A percentile compares a stretch with the other conserved stretches of the same genome.
Evolutionary conservation across 2,113 vertebrate genomes (phyloP).

Genomic region (Leuciscus idus): DNA sequence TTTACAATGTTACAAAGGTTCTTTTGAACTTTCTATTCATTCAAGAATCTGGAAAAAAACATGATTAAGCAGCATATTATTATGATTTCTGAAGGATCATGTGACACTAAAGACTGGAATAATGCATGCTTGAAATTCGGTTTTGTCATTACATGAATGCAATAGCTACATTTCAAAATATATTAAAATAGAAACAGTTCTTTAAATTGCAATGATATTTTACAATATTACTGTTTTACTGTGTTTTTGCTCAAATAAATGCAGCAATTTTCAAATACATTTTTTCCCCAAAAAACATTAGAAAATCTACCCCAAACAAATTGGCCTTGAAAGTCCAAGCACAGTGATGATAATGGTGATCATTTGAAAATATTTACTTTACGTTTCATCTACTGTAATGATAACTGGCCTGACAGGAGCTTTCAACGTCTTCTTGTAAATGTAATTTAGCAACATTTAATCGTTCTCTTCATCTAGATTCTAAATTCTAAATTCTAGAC

Average conservation of each 20-base stretch:
- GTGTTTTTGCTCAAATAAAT: too few species aligned
- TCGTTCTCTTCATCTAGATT: neutral
- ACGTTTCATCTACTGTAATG: neutral
- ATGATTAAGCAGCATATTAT: neutral
- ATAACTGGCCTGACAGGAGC: neutral
- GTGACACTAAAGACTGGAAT: neutral
- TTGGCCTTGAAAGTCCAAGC: neutral
- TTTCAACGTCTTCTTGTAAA: neutral
- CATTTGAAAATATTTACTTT: constrained; percentile 2
- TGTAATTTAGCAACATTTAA: neutral
- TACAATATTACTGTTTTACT: too few species aligned
- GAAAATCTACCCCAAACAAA: neutral
- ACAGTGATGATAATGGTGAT: neutral
- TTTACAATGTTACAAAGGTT: too few species aligned
- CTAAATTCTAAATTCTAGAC: neutral
- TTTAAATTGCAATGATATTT: too few species aligned
- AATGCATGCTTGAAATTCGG: too few species aligned
- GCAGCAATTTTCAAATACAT: too few species aligned
- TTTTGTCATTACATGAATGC: too few species aligned
- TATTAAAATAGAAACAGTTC: too few species aligned
- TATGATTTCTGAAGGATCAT: neutral
- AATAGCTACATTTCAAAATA: too few species aligned
- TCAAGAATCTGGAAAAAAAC: too few species aligned
- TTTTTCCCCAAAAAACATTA: too few species aligned
- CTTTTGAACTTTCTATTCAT: too few species aligned